These are phyloP conservation scores for Sebastes diploproa DNA, from an alignment of 2,797 vertebrate species.

Conservation along the genomic window DNA sequence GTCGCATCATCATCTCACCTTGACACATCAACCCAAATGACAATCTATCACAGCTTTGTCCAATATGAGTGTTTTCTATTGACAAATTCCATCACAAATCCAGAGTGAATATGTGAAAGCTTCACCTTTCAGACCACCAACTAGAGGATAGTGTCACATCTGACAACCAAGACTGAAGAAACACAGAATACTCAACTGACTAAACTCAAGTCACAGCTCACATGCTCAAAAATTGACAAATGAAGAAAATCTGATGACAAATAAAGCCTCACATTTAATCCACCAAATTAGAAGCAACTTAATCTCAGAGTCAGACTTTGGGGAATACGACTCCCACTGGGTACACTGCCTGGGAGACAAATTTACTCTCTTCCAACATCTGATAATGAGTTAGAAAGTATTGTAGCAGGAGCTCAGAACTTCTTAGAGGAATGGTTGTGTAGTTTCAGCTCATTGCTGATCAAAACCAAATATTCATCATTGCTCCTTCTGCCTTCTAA, in stretches of 20 bases:
- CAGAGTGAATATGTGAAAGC: background rate
- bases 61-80: background rate
- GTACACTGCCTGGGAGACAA: too few species aligned
- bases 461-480: slow-evolving; percentile 73
- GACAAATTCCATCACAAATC: background rate
- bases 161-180: background rate
- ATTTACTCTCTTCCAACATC: background rate
- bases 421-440: slow-evolving; percentile 75
- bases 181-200: background rate
- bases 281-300: background rate
- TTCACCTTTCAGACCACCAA: background rate
- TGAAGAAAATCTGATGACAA: background rate
- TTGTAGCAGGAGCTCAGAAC: slow-evolving; percentile 71
- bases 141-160: accelerated
- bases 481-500: slow-evolving; percentile 29
- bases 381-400: background rate
- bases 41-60: background rate
- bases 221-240: background rate
- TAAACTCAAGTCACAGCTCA: background rate
- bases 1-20: too few species aligned
- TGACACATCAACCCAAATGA: background rate
- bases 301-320: background rate
- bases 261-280: background rate
- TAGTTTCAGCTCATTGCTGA: slow-evolving; percentile 68
- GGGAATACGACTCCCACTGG: background rate